Evolutionary conservation across 2,888 invertebrate species (phyloP), one percentile per base, ranked within the genome.

Genomic region (Galeopsomyia nigrocyanea): DNA sequence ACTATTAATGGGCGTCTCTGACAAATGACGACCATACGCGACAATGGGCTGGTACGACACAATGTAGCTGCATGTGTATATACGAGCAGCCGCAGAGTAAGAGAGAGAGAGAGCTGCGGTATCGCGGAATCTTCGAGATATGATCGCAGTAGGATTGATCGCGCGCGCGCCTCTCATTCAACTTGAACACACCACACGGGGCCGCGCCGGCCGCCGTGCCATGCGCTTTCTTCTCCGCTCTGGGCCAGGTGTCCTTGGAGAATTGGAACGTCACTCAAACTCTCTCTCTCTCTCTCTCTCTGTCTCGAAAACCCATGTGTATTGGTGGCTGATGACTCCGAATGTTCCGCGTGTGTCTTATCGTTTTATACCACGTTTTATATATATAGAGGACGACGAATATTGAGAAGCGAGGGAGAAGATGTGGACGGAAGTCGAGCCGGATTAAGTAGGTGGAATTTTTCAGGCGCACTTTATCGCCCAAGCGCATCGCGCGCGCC

Each of bases 91-190:
- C 75, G 75, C 79, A 79, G 79, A 80, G 39, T 5, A 7, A 39
- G 39, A 7, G 39, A 39, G 39, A 39, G 39, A 39, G 39, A 78
- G 79, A 80, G 39, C 39, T 39, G 79, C 79, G 71, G 46, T 72
- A 75, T 75, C 75, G 72, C 75, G 79, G 79, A 79, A 81, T 81
- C 81, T 81, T 76, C 69, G 67, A 79, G 81, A 81, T 81, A 81
- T 77, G 78, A 81, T 81, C 81, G 31, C 65, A 58, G 70, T 39
- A 75, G 78, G 78, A 80, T 81, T 78, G 79, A 80, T 81, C 78
- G 79, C 77, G 77, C 76, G 77, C 72, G 74, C 78, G 76, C 76
- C 61, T 66, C 77, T 79, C 77, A 81, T 81, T 80, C 80, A 79
- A 80, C 39, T 39, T 3, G 39, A 39, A 10, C 73, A 10, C 73